Evolutionary conservation across 2,113 vertebrate genomes (phyloP), one percentile per base, ranked within the genome.

Genomic region (Danio rerio): DNA sequence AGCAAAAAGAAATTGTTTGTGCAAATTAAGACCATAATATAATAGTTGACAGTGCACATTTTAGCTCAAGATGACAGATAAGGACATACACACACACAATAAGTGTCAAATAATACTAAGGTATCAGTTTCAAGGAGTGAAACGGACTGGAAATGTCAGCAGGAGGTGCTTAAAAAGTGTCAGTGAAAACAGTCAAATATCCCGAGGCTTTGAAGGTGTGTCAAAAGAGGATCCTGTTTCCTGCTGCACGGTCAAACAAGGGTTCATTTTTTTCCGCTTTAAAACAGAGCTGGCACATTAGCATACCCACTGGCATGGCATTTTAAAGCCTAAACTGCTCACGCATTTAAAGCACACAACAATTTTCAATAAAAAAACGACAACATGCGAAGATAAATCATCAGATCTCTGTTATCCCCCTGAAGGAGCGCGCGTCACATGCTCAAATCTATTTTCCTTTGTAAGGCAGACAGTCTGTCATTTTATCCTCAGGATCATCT

Each of bases 141-240:
- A 82, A 82, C 42, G 18, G 20, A 77, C 58, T 63, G 55, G 80
- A 78, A 45, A 81, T 81, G 73, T 81, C 73, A 82, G 66, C 49
- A 78, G 74, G 49, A 74, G 59, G 47, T 63, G 74, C 81, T 78
- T 73, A 18, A 43, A 31, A 82, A 78, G 42, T 21, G 50, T 78
- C 75, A 65, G 15, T 8, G 42, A 13, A 56, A 59, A 72, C 69
- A 59, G 66, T 43, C 49, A 42, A 55, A n/a, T 56, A 52, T 82
- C 69, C 52, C 7, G 13, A 69, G 58, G 81, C 69, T 78, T 62
- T 50, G 47, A 61, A 63, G 80, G 31, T 63, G 84, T 79, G 68
- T 58, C 84, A 21, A 78, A 69, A 58, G 65, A 62, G 40, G 21
- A 31, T 80, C 71, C 47, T 59, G 43, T 82, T 80, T 82, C 81